A percentile compares a stretch with the other conserved stretches of the same genome.
Evolutionary conservation across 2,888 invertebrate species (phyloP).

Genomic region (Drosophila subsilvestris): DNA sequence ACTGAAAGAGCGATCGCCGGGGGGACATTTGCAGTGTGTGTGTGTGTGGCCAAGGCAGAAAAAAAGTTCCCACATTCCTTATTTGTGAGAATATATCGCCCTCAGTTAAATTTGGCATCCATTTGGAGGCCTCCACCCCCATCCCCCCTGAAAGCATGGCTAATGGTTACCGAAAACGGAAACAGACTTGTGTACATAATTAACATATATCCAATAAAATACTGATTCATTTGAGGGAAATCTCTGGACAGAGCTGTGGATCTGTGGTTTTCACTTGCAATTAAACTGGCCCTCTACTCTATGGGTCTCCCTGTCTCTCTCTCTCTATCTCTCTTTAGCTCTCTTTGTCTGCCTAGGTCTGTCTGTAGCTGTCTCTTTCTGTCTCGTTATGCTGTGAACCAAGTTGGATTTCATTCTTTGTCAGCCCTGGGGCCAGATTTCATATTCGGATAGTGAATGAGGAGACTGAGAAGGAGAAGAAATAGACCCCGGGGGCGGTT

Average conservation of each 20-base stretch:
- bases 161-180: constrained; percentile 24
- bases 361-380: not conserved
- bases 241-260: not conserved
- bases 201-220: constrained; percentile 36
- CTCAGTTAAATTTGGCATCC: constrained; percentile 42
- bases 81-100: constrained; percentile 50
- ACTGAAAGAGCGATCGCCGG: constrained; percentile 66
- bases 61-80: constrained; percentile 63
- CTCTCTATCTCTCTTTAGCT: not conserved
- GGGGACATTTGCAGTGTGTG: constrained; percentile 63
- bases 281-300: constrained; percentile 8
- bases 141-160: constrained; percentile 30
- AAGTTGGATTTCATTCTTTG: constrained; percentile 23
- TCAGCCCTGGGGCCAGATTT: constrained; percentile 43
- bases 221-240: constrained; percentile 23
- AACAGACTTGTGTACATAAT: constrained; percentile 23
- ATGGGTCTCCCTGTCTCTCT: too few relatives aligned
- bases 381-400: not conserved
- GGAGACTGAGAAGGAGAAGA: constrained; percentile 33
- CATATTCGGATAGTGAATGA: constrained; percentile 40
- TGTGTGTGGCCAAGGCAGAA: constrained; percentile 43
- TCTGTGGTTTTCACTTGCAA: constrained; percentile 20
- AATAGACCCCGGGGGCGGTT: constrained; percentile 44
- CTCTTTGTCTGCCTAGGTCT: constrained; percentile 9
- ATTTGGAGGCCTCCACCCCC: constrained; percentile 11